Base-by-base conservation (phyloP, 2,888 invertebrate species). In the Metacarcinus magister region DNA sequence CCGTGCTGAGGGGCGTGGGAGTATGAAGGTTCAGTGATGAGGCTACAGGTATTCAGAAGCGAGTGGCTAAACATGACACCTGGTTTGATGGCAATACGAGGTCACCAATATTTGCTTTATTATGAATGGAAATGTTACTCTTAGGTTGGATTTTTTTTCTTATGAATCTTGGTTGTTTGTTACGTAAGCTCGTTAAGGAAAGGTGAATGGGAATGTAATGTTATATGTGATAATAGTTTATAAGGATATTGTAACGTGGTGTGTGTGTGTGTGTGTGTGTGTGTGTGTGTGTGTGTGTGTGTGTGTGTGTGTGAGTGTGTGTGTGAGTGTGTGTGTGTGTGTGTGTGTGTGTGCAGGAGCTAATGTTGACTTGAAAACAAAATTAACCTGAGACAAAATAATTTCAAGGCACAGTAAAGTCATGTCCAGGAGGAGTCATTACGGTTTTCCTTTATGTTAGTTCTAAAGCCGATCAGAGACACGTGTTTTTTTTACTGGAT, bases 211-310 rank as follows among this genome's bases (percentile, higher is more conserved):
- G 3, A 54, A 1, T 10, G 54, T 54, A 54, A 54, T 54, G 10
- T 54, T 54, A n/a, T 54, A 54, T 13, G 54, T 16, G 8, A 16
- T 54, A 54, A 7, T 54, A 13, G 10, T 10, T 54, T 54, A 13
- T 10, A 54, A 0, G 54, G 8, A 16, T 54, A 7, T 10, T 67
- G 67, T 67, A 5, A 23, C 23, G 5, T 23, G 19, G 10, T 67
- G n/a, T 67, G 67, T 67, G 16, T n/a, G n/a, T n/a, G n/a, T n/a
- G n/a, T n/a, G n/a, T n/a, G n/a, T 67, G 67, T 23, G 67, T 67
- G 67, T 67, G 67, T 67, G 67, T 67, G 67, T 67, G 67, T 67
- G 67, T 67, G 67, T 67, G 67, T 67, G 67, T 67, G 67, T 32
- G 5, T 32, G 4, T 32, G 32, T 5, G 28, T 32, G 28, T 28